Evolutionary conservation across 2,113 vertebrate species (phyloP).

Genomic region (Cyanoramphus novaezelandiae): DNA sequence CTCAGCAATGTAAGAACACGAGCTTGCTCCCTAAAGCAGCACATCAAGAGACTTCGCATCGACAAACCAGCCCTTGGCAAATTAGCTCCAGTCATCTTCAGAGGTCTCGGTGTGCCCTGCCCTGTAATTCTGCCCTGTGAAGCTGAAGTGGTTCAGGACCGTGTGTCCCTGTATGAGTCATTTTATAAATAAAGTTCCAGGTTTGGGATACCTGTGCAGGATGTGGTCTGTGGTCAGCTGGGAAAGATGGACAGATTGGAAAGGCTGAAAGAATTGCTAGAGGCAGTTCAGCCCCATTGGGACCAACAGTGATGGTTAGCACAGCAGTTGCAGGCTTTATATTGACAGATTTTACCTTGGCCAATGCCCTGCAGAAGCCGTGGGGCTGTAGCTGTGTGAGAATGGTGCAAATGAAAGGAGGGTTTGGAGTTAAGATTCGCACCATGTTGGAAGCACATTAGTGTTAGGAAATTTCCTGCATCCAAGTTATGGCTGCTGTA

Average conservation of each 20-base stretch:
- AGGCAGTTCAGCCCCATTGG: neutral
- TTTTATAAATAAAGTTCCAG: conserved; percentile 60
- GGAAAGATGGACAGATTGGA: neutral
- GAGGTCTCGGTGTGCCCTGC: neutral
- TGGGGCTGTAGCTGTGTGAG: neutral
- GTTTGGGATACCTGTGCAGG: neutral
- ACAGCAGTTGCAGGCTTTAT: neutral
- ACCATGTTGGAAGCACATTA: accelerated
- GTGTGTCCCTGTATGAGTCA: neutral
- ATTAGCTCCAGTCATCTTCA: neutral
- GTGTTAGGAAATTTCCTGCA: neutral
- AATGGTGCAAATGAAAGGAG: neutral
- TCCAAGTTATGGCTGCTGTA: neutral
- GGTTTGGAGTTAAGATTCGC: neutral
- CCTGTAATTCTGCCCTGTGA: neutral
- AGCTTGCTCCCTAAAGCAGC: conserved; percentile 14
- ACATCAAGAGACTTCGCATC: neutral
- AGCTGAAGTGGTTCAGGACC: neutral
- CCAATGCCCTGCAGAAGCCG: neutral
- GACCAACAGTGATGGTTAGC: neutral
- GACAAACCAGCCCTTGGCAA: neutral
- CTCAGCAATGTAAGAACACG: neutral
- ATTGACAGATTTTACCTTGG: neutral
- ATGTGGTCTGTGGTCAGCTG: neutral
- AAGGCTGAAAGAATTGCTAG: neutral